These are phyloP conservation scores for Eulacestoma nigropectus DNA, from an alignment of 2,113 vertebrate species.

Conservation along the genomic window DNA sequence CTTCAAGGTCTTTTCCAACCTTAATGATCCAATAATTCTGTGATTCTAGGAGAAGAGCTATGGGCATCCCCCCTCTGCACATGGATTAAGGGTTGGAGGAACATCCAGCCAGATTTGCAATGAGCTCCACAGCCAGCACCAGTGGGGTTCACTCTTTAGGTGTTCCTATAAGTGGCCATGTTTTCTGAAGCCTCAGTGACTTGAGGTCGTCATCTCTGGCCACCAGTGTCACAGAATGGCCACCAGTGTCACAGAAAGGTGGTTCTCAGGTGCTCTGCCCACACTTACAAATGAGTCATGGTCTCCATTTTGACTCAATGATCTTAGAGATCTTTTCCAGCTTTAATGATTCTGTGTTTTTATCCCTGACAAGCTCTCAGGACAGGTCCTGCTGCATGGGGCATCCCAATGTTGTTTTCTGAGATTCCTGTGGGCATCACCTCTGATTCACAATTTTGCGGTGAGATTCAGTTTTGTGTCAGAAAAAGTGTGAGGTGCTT, in stretches of 20 bases:
- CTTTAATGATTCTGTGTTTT: neutral
- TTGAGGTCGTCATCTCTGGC: neutral
- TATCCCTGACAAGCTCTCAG: neutral
- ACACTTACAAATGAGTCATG: neutral
- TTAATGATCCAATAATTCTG: neutral
- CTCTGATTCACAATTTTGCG: rapidly evolving
- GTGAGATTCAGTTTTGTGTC: neutral
- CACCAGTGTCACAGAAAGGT: neutral
- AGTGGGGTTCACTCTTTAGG: neutral
- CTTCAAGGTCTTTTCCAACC: neutral
- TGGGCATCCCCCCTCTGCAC: neutral
- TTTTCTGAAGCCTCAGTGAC: neutral
- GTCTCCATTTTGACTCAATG: neutral
- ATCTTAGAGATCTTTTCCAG: neutral
- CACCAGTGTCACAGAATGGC: neutral
- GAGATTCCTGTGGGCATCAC: neutral
- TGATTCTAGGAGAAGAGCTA: neutral
- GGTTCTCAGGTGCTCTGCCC: neutral
- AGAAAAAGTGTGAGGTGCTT: neutral
- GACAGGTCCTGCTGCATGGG: neutral
- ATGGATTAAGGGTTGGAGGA: neutral
- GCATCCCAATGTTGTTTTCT: neutral
- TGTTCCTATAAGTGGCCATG: neutral
- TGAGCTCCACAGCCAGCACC: neutral
- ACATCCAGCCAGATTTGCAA: neutral